Conservation (phyloP, 2,113 vertebrate genomes). For the Eonycteris spelaea region DNA sequence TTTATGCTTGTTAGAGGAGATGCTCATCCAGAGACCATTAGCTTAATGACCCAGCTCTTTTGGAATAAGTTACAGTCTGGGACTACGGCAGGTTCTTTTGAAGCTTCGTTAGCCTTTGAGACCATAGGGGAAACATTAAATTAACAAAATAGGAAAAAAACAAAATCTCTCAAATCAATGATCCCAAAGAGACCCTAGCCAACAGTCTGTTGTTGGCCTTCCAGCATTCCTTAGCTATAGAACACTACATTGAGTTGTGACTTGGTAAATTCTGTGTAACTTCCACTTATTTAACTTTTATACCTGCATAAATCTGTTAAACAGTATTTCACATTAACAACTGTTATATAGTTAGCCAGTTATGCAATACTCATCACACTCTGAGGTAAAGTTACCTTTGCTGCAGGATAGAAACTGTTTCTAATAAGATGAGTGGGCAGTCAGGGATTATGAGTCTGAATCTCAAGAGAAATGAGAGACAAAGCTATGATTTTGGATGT, state of each 20-base stretch:
- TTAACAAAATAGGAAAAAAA: slow-evolving; percentile 46
- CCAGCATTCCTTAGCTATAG: neutral
- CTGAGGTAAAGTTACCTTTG: neutral
- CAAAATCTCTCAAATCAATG: slow-evolving; percentile 5
- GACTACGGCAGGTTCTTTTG: neutral
- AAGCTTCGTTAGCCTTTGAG: slow-evolving; percentile 64
- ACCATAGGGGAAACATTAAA: slow-evolving; percentile 36
- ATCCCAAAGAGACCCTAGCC: neutral
- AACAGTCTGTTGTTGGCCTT: neutral
- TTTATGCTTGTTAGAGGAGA: slow-evolving; percentile 65
- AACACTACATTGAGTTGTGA: neutral
- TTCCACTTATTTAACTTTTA: slow-evolving; percentile 3
- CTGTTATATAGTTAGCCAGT: neutral
- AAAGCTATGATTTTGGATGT: neutral
- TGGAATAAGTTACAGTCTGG: slow-evolving; percentile 46
- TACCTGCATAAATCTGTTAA: neutral
- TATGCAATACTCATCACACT: neutral
- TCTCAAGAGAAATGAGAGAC: neutral
- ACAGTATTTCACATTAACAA: neutral
- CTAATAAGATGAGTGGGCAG: neutral
- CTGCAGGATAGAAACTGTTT: neutral
- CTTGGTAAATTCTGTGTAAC: neutral
- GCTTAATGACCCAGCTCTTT: slow-evolving; percentile 68
- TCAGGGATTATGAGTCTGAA: neutral
- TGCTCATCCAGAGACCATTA: slow-evolving; percentile 44